Evolutionary conservation across 2,113 vertebrate species (phyloP), one percentile per base, ranked within the genome.

Genomic region (Ahaetulla prasina): DNA sequence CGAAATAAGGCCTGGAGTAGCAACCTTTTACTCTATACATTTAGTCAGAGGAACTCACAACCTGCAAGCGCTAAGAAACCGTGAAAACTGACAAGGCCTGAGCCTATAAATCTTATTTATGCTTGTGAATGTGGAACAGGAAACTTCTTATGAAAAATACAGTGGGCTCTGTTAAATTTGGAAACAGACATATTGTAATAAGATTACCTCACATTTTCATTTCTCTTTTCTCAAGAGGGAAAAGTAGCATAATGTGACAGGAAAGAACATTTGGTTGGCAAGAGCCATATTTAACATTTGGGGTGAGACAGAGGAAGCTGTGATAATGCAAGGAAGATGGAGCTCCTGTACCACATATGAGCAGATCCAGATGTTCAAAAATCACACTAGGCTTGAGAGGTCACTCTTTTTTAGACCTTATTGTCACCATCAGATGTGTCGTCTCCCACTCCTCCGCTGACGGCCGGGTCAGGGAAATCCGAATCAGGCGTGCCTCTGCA

Each of bases 61-160:
- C 93, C 18, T 89, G 55, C 89, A 94, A 90, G 84, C 39, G 43
- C 8, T 35, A 94, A 93, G 85, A 54, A 95, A 55, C 14, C 85
- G 89, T 0, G 4, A 93, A 22, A 94, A 10, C 89, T 89, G 68
- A 89, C 95, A 93, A 94, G 93, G 93, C 88, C 50, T 5, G 43
- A 96, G 25, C 55, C 55, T 93, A 87, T 95, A 96, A 95, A 89
- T 95, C 88, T 90, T 94, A 90, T 95, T 94, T 95, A 68, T 92
- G 18, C 7, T 88, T 52, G 89, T 23, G 92, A 95, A 92, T 91
- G 95, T 94, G 60, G 47, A 96, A 94, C 57, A 95, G 54, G 94
- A 74, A 89, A 89, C 22, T 14, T 96, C 23, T 94, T 92, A 50
- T 95, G 91, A 92, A 80, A 94, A 93, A 94, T 52, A 95, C 87